Evolutionary conservation across 2,113 vertebrate species (phyloP), one percentile per base, ranked within the genome.

Genomic region (Mixornis gularis): DNA sequence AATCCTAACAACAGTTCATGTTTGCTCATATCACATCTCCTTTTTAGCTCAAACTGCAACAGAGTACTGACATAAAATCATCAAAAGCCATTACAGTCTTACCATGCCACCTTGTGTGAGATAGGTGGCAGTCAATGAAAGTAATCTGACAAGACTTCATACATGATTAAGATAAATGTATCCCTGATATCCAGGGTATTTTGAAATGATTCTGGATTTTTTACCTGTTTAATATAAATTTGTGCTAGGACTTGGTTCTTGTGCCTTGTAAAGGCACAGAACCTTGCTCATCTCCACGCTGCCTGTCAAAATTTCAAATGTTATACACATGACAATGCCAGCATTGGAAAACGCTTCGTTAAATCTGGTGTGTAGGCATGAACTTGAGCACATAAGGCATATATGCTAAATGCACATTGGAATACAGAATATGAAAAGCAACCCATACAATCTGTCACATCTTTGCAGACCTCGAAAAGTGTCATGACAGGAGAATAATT

Each of bases 121-220:
- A 32, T 43, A 86, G 64, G 77, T 93, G 90, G 32, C 86, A 88
- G 69, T 88, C 79, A 84, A 49, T 68, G 49, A 79, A 90, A 92
- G 81, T 53, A 49, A 56, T 74, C 77, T 79, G 36, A 56, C 36
- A 76, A 8, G 76, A 59, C 8, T 64, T 78, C 40, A 58, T 72
- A 44, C 26, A 29, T 56, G 13, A 64, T 74, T 78, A 53, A 90
- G 76, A 49, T 78, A 66, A 68, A 32, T 22, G 9, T 43, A 62
- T 48, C 6, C 1, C 36, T 62, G 76, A 49, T 79, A 86, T 41
- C 49, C 38, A 80, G 17, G 44, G 9, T 48, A 30, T 83, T 94
- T 66, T 78, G 41, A 82, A 74, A 77, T 0, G 1, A 44, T 59
- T 55, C 19, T 70, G 32, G 21, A 4, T 6, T 58, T 46, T 85